These are phyloP conservation scores for Eudemis profundana DNA, from an alignment of 2,888 invertebrate species.

Conservation along the genomic window DNA sequence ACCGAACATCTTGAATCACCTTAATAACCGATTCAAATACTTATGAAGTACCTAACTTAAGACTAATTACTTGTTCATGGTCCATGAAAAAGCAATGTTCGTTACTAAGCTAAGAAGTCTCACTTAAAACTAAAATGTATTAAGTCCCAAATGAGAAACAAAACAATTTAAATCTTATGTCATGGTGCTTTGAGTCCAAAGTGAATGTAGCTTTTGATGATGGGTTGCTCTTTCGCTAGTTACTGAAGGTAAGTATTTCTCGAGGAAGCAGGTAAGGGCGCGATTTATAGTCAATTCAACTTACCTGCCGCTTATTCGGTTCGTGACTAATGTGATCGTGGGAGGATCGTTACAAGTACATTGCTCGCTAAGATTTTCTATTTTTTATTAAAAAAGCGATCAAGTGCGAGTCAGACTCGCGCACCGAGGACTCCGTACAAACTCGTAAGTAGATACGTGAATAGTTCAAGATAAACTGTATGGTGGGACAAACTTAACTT, in stretches of 20 bases:
- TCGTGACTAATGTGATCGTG: constrained; percentile 18
- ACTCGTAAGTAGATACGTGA: too few species aligned
- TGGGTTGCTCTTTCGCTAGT: neutral
- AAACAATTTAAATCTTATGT: neutral
- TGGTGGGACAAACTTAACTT: too few species aligned
- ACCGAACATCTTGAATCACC: too few species aligned
- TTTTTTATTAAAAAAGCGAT: too few species aligned
- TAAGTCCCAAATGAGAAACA: neutral
- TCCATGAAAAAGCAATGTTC: constrained; percentile 27
- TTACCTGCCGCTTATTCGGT: constrained; percentile 40
- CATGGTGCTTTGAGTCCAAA: neutral
- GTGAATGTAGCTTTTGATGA: neutral
- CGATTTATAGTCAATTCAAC: constrained; percentile 41
- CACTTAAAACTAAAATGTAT: neutral
- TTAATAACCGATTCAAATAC: neutral
- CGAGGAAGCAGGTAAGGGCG: constrained; percentile 13
- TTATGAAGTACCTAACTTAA: constrained; percentile 11
- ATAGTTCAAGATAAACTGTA: too few species aligned
- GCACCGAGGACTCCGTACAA: too few species aligned
- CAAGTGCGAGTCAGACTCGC: too few species aligned
- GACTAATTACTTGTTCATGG: constrained; percentile 34
- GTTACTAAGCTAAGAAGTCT: constrained; percentile 3
- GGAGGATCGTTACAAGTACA: neutral
- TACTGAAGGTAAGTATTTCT: constrained; percentile 5
- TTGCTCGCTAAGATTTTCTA: neutral